Base-by-base conservation (phyloP, 1,140 invertebrate species). In the Pomacea maculata region DNA sequence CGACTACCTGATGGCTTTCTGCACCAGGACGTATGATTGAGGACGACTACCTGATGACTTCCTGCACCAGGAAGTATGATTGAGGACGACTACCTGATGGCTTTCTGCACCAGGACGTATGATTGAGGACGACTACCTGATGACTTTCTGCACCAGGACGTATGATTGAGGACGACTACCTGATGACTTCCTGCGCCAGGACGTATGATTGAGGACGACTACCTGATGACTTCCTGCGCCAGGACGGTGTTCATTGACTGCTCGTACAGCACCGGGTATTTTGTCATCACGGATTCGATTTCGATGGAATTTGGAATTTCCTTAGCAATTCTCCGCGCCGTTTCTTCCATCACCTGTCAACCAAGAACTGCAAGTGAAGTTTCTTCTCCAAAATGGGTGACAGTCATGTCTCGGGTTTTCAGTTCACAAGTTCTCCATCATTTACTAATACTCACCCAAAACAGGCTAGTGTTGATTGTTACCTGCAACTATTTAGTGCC, bases 221-320 rank as follows among this genome's bases (percentile, higher is more conserved):
- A 92, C 91, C 90, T 89, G 79, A 92, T 92, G 64, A 92, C 89
- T 84, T 92, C 91, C 82, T 92, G 92, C 72, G 87, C 86, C 2
- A 92, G 86, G 19, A 92, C 92, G 54, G 92, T 92, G 78, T 92
- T 92, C 92, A 92, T 92, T n/a, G 91, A 92, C 84, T 92, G 91
- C 84, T 92, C 91, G 84, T 92, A 92, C 79, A 91, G 77, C 2
- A 92, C 91, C 25, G 92, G 92, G 83, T 90, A 92, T 78, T 91
- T 90, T 76, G 89, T 87, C 84, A 90, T 88, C 0, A 93, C 88
- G 63, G 80, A 83, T 3, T 91, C 89, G 34, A 94, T 87, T 84
- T 94, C 89, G 25, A 95, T 92, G 6, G 89, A 83, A 1, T 91
- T 78, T 0, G 95, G 94, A 70, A 95, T 86, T 6, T 92, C 82